Evolutionary conservation across 2,888 invertebrate species (phyloP).

Genomic region (Pocota personata): DNA sequence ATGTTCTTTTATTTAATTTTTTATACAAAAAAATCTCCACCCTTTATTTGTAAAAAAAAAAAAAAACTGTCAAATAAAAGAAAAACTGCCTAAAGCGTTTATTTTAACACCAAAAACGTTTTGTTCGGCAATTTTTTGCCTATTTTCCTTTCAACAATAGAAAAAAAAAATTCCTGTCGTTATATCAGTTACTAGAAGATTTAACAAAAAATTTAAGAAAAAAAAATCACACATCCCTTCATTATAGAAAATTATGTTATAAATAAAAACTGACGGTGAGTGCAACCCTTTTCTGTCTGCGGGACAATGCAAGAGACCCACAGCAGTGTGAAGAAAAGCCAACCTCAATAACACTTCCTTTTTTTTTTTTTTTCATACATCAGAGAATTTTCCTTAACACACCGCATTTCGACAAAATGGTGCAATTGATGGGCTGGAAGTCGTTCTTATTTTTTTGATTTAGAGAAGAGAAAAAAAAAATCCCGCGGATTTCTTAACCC

Average conservation of each 20-base stretch:
- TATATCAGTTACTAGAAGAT: constrained; percentile 61
- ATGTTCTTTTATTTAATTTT: constrained; percentile 25
- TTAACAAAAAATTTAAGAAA: neutral
- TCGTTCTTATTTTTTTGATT: constrained; percentile 13
- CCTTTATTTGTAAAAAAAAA: neutral
- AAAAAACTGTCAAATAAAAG: constrained; percentile 29
- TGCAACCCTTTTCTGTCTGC: constrained; percentile 41
- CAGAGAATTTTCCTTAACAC: constrained; percentile 55
- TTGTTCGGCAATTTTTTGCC: constrained; percentile 73
- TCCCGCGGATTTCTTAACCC: constrained; percentile 68
- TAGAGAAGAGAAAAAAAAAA: constrained; percentile 23
- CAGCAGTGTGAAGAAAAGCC: constrained; percentile 68
- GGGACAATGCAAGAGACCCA: constrained; percentile 54
- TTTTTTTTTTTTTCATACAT: neutral
- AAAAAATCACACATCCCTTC: constrained; percentile 39
- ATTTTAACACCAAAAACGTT: constrained; percentile 73
- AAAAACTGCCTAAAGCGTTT: constrained; percentile 68
- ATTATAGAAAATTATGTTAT: constrained; percentile 71
- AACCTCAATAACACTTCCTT: constrained; percentile 70
- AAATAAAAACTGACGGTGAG: constrained; percentile 61
- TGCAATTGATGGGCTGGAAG: constrained; percentile 54
- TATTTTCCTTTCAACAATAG: constrained; percentile 58
- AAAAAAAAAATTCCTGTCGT: constrained; percentile 45
- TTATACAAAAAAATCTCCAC: neutral
- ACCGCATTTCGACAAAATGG: constrained; percentile 67